Base-by-base conservation (phyloP, 1,140 invertebrate genomes). In the Drosophila kohkoa region DNA sequence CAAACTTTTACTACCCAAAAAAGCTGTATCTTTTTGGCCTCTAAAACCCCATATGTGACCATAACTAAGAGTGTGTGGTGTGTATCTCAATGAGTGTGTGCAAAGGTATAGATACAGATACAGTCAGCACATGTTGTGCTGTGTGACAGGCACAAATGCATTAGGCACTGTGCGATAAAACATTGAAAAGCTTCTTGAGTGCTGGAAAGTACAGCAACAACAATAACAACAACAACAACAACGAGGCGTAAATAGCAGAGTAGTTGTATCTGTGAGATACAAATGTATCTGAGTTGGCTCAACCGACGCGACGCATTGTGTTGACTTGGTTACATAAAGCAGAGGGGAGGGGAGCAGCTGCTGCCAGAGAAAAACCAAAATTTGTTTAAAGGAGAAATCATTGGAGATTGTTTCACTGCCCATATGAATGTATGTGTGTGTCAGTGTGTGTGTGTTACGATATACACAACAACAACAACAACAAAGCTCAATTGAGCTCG, bases 341-440 rank as follows among this genome's bases (percentile, higher is more conserved):
- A 71, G 20, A 25, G 35, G 66, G 52, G 30, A 60, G 45, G 8
- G 8, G 7, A 38, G 35, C 15, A 52, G 25, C n/a, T n/a, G 32
- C 20, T 69, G 60, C 54, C 45, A 52, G 49, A 46, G 71, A 76
- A 52, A 59, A 68, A 52, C 43, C 38, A 38, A 38, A 80, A 87
- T 88, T 81, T 89, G 81, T 81, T 83, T 79, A 70, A 88, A 89
- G 83, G 83, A 88, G 83, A 88, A 88, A 88, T 88, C 81, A 83
- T 89, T 51, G 48, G 57, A 20, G 54, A 49, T 41, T 35, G 55
- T 49, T 16, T 8, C 51, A 13, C 51, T 32, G 25, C 1, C 51
- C 48, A 49, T 8, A 11, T 11, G 15, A 16, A 16, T 28, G 58
- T 16, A 28, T 15, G 62, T 54, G 49, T 62, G 20, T 48, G 13